A percentile compares a stretch with the other conserved stretches of the same genome.
phyloP scores from a whole-genome alignment of 1,140 invertebrate genomes.

The Bombus balteatus region DNA sequence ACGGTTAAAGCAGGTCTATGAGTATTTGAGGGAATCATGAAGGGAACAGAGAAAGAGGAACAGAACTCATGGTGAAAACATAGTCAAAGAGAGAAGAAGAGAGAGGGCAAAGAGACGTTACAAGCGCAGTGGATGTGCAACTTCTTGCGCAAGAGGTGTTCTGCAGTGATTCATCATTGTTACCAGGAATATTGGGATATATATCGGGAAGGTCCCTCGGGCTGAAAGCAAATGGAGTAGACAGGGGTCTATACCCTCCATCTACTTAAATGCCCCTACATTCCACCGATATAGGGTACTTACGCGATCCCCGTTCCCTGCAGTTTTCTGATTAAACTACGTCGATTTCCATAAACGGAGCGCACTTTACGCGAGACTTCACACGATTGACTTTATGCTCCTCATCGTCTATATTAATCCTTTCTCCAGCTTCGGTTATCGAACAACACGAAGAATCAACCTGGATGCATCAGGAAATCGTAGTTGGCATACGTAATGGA shows the following conservation, averaged over 20 bases:
- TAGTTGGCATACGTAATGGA: not conserved
- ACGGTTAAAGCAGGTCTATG: conserved; percentile 40
- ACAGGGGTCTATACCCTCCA: conserved; percentile 70
- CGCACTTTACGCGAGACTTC: conserved; percentile 54
- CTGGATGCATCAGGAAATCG: not conserved
- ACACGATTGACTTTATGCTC: conserved; percentile 55
- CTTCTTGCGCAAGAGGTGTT: conserved; percentile 70
- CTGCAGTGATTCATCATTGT: conserved; percentile 73
- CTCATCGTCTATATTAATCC: conserved; percentile 46
- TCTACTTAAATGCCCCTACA: conserved; percentile 71
- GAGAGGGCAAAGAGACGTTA: conserved; percentile 54
- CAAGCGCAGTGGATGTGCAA: conserved; percentile 63
- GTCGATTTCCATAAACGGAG: conserved; percentile 57
- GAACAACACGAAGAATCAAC: not conserved
- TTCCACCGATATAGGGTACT: conserved; percentile 61
- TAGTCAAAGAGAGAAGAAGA: not conserved
- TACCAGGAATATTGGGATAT: conserved; percentile 72
- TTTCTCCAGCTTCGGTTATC: conserved; percentile 11
- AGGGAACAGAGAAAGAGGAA: not conserved
- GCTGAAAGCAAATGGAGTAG: conserved; percentile 69
- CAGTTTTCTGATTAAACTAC: conserved; percentile 72
- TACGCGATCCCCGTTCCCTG: conserved; percentile 43
- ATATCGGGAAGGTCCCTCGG: conserved; percentile 66
- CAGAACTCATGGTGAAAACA: not conserved
- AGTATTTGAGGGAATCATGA: conserved; percentile 8